Percentiles rank a stretch among this genome's conserved stretches.
These are phyloP conservation scores for Eupelmus urozonus DNA, from an alignment of 2,888 invertebrate genomes.

Conservation along the genomic window DNA sequence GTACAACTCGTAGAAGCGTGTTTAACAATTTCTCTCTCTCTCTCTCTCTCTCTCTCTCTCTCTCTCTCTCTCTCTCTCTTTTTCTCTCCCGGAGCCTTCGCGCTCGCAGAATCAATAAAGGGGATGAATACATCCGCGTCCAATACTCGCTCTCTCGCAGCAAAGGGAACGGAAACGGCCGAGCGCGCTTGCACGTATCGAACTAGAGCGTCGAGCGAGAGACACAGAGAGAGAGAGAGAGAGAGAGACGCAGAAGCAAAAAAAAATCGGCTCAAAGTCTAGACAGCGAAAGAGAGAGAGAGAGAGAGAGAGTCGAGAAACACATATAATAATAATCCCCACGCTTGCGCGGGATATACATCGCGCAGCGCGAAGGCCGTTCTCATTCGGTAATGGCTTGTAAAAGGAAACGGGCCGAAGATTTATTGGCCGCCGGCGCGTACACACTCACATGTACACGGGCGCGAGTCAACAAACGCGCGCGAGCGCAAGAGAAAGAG, in stretches of 20 bases:
- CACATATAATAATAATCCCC: constrained; percentile 44
- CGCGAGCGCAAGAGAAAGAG: constrained; percentile 63
- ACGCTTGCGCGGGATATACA: background rate
- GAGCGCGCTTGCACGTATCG: background rate
- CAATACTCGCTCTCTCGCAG: constrained; percentile 49
- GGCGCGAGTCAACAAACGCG: constrained; percentile 69
- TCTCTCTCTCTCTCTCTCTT: too few relatives aligned
- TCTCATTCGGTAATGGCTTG: constrained; percentile 73
- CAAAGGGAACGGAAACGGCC: constrained; percentile 33
- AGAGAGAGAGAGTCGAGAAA: too few relatives aligned
- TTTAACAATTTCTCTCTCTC: constrained; percentile 56
- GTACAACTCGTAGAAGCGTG: constrained; percentile 56
- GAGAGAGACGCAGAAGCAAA: background rate
- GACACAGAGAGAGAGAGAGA: constrained; percentile 24
- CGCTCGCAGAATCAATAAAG: constrained; percentile 54
- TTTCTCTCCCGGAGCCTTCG: too few relatives aligned
- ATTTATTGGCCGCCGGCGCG: constrained; percentile 72
- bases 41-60: too few relatives aligned
- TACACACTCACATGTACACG: constrained; percentile 62
- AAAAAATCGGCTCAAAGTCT: constrained; percentile 33
- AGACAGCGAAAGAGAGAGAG: constrained; percentile 38
- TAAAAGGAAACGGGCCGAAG: constrained; percentile 72
- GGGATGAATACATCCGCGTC: constrained; percentile 53
- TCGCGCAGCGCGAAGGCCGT: constrained; percentile 25
- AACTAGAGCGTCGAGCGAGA: constrained; percentile 17